Base-by-base conservation (phyloP, 2,888 invertebrate species). In the Stictocephala bisonia region DNA sequence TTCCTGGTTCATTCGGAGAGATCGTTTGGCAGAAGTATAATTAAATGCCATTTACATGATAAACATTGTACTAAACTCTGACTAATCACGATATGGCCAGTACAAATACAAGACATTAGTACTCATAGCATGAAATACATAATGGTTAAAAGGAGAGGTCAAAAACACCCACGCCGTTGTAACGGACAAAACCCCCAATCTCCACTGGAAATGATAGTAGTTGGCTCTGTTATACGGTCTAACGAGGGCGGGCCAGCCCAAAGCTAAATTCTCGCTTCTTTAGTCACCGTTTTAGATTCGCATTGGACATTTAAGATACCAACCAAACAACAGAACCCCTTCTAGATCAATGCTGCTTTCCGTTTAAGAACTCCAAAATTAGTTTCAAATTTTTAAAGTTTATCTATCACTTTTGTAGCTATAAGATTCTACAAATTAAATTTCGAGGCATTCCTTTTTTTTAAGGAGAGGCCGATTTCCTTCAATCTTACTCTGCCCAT, bases 111-210 rank as follows among this genome's bases (percentile, higher is more conserved):
- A 40, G 64, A 4, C 64, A 40, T 3, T 35, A 11, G 24, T 41
- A 24, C 64, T n/a, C n/a, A 11, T 24, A 26, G 44, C 64, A 64
- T 64, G 64, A 64, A 64, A 64, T 64, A 40, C 44, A 44, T 64
- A 64, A 64, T 64, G 64, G 64, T 64, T 44, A 64, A 40, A 64
- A 64, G 41, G 64, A 64, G 44, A 64, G 64, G 64, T 64, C 64
- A 64, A 64, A 60, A 64, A 64, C 64, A 44, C 64, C 64, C 64
- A 64, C 64, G 44, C 64, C 15, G 44, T 6, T 11, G 44, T 44
- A 44, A 44, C 44, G 24, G 44, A 44, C 64, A 24, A 31, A 60
- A 9, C 35, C 24, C 13, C 4, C 22, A 22, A 24, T 40, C 22
- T 35, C 22, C 13, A n/a, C n/a, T n/a, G 3, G 3, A 35, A 22